Base-by-base conservation (phyloP, 1,140 invertebrate species). In the Camponotus floridanus region DNA sequence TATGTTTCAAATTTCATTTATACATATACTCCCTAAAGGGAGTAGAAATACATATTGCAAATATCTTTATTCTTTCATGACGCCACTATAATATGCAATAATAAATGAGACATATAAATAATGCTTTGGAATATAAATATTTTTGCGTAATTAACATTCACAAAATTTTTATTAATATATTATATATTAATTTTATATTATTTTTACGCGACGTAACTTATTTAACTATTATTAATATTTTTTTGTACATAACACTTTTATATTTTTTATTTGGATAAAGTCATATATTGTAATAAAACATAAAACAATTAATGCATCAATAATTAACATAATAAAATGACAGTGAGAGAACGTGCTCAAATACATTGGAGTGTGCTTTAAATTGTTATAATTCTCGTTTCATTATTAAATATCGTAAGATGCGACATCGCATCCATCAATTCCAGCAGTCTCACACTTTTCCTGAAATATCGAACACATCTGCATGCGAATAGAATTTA, bases 1-100 rank as follows among this genome's bases (percentile, higher is more conserved):
- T 45, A 71, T 62, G 79, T 55, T 74, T 83, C 79, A 74, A 61
- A 48, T 83, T 83, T 74, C 79, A 74, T 61, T 80, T 51, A 70
- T 36, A 42, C 0, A 26, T n/a, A n/a, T n/a, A n/a, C n/a, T n/a
- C n/a, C n/a, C n/a, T n/a, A 74, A 31, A 36, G 15, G 48, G 68
- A 62, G 48, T 48, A 61, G 62, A 9, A 73, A 62, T 70, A 42
- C 21, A 55, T 55, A 57, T 83, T 48, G 55, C 79, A 31, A 83
- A 83, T 61, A 36, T 74, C 36, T 13, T n/a, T 80, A 13, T 55
- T 55, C n/a, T 80, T 71, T 33, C 15, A 33, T 33, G 45, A 67
- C 68, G 55, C 55, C 68, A 55, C 39, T 81, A 21, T 18, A n/a
- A 26, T n/a, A 15, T 5, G 2, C 13, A 45, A 57, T 70, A 81